phyloP scores from a whole-genome alignment of 2,113 vertebrate species.

The Leucosticte australis region DNA sequence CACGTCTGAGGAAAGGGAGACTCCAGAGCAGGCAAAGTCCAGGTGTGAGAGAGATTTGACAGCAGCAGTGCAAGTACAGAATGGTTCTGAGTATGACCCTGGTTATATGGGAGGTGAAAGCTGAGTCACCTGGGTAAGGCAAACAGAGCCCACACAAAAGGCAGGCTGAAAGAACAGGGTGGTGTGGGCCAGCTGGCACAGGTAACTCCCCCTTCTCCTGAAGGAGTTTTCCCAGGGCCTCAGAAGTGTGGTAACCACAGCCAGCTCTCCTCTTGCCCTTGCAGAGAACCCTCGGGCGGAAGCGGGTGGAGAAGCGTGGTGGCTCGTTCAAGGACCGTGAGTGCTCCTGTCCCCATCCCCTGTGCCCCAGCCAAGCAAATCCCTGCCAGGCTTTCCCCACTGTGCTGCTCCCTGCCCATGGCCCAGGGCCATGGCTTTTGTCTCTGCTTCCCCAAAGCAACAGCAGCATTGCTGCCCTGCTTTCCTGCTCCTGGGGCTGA shows the following conservation, averaged over 20 bases:
- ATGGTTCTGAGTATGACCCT: not conserved
- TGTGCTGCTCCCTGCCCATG: not conserved
- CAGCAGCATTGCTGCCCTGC: not conserved
- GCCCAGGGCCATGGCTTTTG: not conserved
- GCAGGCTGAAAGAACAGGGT: not conserved
- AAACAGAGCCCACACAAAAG: not conserved
- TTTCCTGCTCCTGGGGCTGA: not conserved
- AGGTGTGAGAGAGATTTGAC: not conserved
- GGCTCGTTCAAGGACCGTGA: constrained; percentile 97
- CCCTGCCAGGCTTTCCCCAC: not conserved
- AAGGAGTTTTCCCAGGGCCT: not conserved
- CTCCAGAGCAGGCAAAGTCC: constrained; percentile 16
- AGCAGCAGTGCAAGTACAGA: not conserved
- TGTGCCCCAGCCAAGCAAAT: not conserved
- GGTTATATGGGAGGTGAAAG: not conserved
- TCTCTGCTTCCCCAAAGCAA: not conserved
- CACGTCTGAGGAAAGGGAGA: not conserved
- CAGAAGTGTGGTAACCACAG: not conserved
- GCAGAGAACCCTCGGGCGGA: constrained; percentile 83
- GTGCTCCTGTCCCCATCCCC: not conserved
- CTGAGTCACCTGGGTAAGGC: constrained; percentile 26
- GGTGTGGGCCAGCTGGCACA: not conserved
- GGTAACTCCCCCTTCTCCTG: not conserved
- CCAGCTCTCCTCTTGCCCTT: not conserved
- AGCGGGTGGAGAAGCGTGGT: constrained; percentile 77